These are phyloP conservation scores for Leptopilina syphax DNA, from an alignment of 2,888 invertebrate species.

Conservation along the genomic window DNA sequence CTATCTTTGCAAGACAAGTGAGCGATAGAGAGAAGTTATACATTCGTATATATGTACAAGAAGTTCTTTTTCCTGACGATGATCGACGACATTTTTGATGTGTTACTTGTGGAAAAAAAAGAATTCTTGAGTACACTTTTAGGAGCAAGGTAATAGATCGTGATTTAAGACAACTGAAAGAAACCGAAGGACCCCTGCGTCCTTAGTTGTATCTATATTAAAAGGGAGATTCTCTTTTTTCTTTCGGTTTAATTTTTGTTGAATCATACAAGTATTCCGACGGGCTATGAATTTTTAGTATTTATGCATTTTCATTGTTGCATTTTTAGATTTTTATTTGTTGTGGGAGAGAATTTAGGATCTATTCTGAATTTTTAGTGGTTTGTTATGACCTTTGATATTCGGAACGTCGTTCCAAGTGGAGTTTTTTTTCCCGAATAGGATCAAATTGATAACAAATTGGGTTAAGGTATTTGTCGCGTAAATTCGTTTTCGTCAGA, in stretches of 20 bases:
- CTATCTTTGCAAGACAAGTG: background rate
- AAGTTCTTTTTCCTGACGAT: conserved; percentile 50
- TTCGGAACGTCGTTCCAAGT: too few relatives aligned
- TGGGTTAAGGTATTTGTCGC: too few relatives aligned
- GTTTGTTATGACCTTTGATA: too few relatives aligned
- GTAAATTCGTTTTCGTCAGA: too few relatives aligned
- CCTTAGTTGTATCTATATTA: background rate
- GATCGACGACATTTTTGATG: conserved; percentile 50
- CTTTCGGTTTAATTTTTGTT: background rate
- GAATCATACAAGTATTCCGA: too few relatives aligned
- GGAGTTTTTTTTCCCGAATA: too few relatives aligned
- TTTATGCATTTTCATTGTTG: too few relatives aligned
- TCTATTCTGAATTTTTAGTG: too few relatives aligned
- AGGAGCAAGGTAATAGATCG: conserved; percentile 60
- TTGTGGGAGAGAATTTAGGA: too few relatives aligned
- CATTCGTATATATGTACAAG: background rate
- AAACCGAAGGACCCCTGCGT: conserved; percentile 37
- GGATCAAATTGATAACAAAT: too few relatives aligned
- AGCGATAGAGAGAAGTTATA: background rate
- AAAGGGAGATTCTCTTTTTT: background rate
- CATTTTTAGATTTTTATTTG: too few relatives aligned
- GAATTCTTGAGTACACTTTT: conserved; percentile 46
- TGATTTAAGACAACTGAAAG: conserved; percentile 40
- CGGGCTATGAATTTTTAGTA: too few relatives aligned
- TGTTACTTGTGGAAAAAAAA: conserved; percentile 62